Base-by-base conservation (phyloP, 2,113 vertebrate genomes). In the Garra rufa region DNA sequence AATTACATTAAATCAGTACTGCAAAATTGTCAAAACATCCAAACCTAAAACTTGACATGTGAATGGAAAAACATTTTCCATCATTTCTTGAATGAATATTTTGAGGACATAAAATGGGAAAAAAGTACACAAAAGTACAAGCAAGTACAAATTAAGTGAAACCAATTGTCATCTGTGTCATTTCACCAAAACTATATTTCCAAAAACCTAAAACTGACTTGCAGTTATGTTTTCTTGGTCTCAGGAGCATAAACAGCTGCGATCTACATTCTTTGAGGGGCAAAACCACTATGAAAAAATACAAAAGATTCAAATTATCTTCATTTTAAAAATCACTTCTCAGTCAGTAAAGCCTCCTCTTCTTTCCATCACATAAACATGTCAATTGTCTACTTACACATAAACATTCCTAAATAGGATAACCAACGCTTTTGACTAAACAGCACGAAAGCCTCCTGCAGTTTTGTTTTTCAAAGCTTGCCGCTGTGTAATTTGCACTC, bases 371-470 rank as follows among this genome's bases (percentile, higher is more conserved):
- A 28, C 77, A 48, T 63, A 43, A 63, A 63, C 41, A 26, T 52
- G 79, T 24, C 46, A 81, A 81, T 81, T 81, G 46, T 81, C 79
- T 52, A 41, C 65, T 70, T 70, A 48, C 11, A 41, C 11, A 67
- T 52, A 48, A 70, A 38, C 79, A 70, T 69, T 70, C 28, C 46
- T 81, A 67, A 81, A 69, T 55, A 52, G 65, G 21, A 81, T 70
- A 70, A 81, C 63, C 65, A 81, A 70, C 11, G 7, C 65, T 81
- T 81, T 70, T 81, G 63, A 24, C 43, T 38, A 69, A 52, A 41
- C 6, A 55, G 26, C 46, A 30, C 21, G 3, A 52, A 70, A 9
- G 79, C 41, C 46, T 70, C 46, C 46, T 24, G 13, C 30, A 41
- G 79, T 50, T 81, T 70, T 52, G 19, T 70, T 70, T 70, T 55